Percentiles rank a stretch among this genome's conserved stretches.
These are phyloP conservation scores for Pungitius pungitius DNA, from an alignment of 2,113 vertebrate genomes.

Conservation along the genomic window DNA sequence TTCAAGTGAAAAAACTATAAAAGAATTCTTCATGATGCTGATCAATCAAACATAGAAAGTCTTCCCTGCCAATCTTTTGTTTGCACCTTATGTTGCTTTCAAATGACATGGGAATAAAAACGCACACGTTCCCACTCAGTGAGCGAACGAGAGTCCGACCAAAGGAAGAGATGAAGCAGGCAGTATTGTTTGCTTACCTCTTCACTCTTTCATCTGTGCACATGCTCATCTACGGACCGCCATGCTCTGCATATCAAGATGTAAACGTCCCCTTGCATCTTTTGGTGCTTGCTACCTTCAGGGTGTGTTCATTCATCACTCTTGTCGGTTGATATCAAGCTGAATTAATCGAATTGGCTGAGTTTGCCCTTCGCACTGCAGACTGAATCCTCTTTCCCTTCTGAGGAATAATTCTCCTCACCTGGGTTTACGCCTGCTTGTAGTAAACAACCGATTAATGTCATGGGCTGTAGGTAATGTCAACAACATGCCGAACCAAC, in stretches of 20 bases:
- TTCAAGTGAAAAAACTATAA: background rate
- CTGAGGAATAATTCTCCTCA: slow-evolving; percentile 21
- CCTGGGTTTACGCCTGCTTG: slow-evolving; percentile 20
- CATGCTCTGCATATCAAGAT: slow-evolving; percentile 57
- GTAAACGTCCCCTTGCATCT: slow-evolving; percentile 67
- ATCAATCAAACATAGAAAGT: background rate
- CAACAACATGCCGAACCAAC: slow-evolving; percentile 4
- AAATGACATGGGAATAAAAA: slow-evolving; percentile 29
- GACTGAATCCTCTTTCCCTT: slow-evolving; percentile 26
- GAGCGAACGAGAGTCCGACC: slow-evolving; percentile 1
- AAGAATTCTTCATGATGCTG: slow-evolving; percentile 1
- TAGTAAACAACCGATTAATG: slow-evolving; percentile 58
- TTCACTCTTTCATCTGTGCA: slow-evolving; percentile 18
- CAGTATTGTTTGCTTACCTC: slow-evolving; percentile 33
- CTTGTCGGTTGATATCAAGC: slow-evolving; percentile 69
- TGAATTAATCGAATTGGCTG: slow-evolving; percentile 56
- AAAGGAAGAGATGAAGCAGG: slow-evolving; percentile 27
- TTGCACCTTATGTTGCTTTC: background rate
- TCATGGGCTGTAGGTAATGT: slow-evolving; percentile 18
- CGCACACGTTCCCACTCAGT: slow-evolving; percentile 10
- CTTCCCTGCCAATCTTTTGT: background rate
- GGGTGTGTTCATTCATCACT: slow-evolving; percentile 73
- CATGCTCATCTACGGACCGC: slow-evolving; percentile 9
- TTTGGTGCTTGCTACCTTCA: slow-evolving; percentile 46
- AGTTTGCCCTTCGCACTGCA: slow-evolving; percentile 59